Evolutionary conservation across 1,140 invertebrate genomes (phyloP).

Genomic region (Pseudachorutes palmiensis): DNA sequence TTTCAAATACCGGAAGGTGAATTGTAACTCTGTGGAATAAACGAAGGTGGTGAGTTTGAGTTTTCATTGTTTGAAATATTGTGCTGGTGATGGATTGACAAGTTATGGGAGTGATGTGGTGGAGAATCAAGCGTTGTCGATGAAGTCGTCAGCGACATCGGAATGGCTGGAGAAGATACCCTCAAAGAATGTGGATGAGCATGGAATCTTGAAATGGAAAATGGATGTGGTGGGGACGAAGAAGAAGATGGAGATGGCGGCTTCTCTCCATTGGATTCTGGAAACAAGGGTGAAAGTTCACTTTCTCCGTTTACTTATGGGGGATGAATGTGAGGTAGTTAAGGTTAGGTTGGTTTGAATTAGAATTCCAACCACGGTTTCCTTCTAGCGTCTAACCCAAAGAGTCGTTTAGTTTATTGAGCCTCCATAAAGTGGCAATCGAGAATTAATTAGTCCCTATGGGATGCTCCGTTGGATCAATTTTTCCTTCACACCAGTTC

Average conservation of each 20-base stretch:
- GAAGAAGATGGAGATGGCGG: conserved; percentile 33
- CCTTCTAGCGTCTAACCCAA: not conserved
- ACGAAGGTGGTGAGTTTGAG: conserved; percentile 30
- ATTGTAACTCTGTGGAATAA: conserved; percentile 32
- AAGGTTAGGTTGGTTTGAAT: too few relatives aligned
- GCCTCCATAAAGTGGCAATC: conserved; percentile 34
- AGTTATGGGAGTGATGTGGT: conserved; percentile 21
- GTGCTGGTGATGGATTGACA: conserved; percentile 20
- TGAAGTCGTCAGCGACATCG: conserved; percentile 35
- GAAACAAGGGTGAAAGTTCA: conserved; percentile 8
- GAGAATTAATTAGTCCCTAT: conserved; percentile 34
- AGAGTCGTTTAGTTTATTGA: conserved; percentile 7
- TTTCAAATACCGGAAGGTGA: conserved; percentile 28
- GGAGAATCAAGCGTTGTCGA: conserved; percentile 13
- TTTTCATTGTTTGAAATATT: conserved; percentile 22
- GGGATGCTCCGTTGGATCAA: conserved; percentile 17
- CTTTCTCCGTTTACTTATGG: too few relatives aligned
- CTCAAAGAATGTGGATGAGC: conserved; percentile 14
- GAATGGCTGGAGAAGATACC: conserved; percentile 32
- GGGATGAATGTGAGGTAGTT: too few relatives aligned
- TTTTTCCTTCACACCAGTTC: conserved; percentile 22
- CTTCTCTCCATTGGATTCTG: conserved; percentile 32
- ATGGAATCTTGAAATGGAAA: conserved; percentile 36
- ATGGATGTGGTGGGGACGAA: conserved; percentile 31
- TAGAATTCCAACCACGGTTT: not conserved